These are phyloP conservation scores for Paelopatides confundens DNA, from an alignment of 53 echinoderm and acorn worm genomes.

Conservation along the genomic window DNA sequence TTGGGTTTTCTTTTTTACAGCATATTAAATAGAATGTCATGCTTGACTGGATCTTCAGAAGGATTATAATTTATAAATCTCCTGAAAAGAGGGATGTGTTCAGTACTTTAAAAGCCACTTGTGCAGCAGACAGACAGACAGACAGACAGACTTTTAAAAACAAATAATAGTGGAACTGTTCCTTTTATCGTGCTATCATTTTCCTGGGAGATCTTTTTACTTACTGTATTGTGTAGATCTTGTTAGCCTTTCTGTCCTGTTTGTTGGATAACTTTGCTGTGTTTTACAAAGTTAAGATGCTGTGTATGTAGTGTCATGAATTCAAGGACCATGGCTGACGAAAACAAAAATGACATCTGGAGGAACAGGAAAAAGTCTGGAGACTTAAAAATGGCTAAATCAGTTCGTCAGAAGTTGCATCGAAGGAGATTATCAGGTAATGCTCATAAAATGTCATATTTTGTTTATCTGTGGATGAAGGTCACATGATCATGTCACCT, in stretches of 20 bases:
- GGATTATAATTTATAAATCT: neutral
- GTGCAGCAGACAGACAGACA: neutral
- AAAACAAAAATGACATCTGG: neutral
- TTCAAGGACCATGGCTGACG: neutral
- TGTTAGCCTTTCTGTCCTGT: neutral
- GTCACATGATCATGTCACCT: too few species aligned
- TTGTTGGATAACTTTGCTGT: neutral
- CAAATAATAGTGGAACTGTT: too few species aligned
- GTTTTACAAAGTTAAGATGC: neutral
- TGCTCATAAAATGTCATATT: too few species aligned
- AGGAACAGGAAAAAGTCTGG: constrained; percentile 11
- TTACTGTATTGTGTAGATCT: too few species aligned
- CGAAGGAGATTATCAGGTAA: constrained; percentile 26
- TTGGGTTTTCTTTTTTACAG: too few species aligned
- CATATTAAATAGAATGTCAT: neutral
- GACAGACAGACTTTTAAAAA: too few species aligned
- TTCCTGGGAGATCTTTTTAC: too few species aligned
- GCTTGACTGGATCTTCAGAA: neutral
- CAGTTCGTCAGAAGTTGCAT: neutral
- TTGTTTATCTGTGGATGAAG: too few species aligned
- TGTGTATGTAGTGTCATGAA: neutral
- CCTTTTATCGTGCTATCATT: too few species aligned
- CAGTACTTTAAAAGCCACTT: neutral
- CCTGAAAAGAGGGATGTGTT: neutral
- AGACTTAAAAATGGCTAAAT: neutral